Conservation (phyloP, 1,140 invertebrate genomes). For the Mactra quadrangularis region DNA sequence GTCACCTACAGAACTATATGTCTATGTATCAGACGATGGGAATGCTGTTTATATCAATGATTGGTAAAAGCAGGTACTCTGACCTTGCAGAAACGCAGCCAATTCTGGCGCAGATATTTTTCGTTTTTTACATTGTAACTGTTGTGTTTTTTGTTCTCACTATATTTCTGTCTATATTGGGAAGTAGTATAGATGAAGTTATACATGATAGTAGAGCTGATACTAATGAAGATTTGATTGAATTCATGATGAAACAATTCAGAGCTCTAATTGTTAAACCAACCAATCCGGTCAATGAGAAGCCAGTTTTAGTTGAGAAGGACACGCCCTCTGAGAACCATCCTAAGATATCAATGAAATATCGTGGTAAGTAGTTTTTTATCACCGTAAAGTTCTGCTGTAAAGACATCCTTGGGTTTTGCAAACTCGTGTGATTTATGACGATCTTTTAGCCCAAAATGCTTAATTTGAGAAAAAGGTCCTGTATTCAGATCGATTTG, state of each 20-base stretch:
- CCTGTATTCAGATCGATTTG: too few relatives aligned
- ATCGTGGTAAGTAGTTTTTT: too few relatives aligned
- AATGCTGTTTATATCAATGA: slow-evolving; percentile 89
- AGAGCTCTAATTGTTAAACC: neutral
- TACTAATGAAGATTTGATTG: slow-evolving; percentile 18
- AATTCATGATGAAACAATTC: slow-evolving; percentile 24
- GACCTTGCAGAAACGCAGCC: slow-evolving; percentile 86
- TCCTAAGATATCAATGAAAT: too few relatives aligned
- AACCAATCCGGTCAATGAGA: neutral
- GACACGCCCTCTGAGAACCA: too few relatives aligned
- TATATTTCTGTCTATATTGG: slow-evolving; percentile 91
- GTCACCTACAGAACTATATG: slow-evolving; percentile 13
- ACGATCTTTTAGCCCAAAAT: too few relatives aligned
- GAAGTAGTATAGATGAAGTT: slow-evolving; percentile 43
- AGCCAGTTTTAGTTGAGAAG: neutral
- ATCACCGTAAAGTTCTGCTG: too few relatives aligned
- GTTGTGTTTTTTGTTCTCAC: slow-evolving; percentile 91
- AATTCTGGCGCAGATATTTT: slow-evolving; percentile 89
- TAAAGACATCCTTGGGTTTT: too few relatives aligned
- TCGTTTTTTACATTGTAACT: slow-evolving; percentile 89
- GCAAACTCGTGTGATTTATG: too few relatives aligned
- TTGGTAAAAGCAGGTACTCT: slow-evolving; percentile 90
- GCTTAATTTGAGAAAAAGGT: too few relatives aligned
- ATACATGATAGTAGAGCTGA: slow-evolving; percentile 8
- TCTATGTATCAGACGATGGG: slow-evolving; percentile 36